Conservation (phyloP, 92 coral and sea anemone genomes). For the Epizoanthus stellaris region DNA sequence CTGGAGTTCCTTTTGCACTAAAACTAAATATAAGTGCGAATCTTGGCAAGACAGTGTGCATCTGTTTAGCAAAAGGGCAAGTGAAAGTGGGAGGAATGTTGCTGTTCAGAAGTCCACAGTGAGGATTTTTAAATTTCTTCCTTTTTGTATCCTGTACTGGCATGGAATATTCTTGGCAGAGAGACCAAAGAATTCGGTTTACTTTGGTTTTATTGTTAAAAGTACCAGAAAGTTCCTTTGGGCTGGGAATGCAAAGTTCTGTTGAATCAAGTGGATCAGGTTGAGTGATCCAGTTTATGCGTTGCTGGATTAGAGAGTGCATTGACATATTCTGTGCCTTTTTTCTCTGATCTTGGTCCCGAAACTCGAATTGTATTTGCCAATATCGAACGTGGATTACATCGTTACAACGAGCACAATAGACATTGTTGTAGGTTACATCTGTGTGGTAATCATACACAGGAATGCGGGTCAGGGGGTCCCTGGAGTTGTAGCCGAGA, state of each 20-base stretch:
- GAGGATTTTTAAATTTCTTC: background rate
- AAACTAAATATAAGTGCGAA: background rate
- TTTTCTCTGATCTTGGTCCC: background rate
- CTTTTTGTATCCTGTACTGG: background rate
- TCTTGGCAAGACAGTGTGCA: too few species aligned
- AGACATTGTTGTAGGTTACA: background rate
- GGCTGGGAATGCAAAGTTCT: background rate
- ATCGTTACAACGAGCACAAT: background rate
- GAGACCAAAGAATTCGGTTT: background rate
- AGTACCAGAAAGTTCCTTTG: background rate
- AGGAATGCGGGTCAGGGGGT: background rate
- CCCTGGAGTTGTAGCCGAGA: background rate
- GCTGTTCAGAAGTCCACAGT: background rate
- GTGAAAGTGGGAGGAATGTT: background rate
- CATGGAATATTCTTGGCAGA: background rate
- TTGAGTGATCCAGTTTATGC: background rate
- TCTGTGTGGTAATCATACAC: background rate
- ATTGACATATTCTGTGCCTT: background rate
- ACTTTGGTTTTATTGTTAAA: background rate
- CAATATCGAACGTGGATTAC: background rate
- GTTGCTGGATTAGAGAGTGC: background rate
- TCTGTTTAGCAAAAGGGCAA: too few species aligned
- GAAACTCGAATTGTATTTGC: background rate
- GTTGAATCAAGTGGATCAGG: background rate
- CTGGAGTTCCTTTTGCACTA: background rate